Conservation (phyloP, 1,140 invertebrate genomes). For the Lasioglossum albipes region DNA sequence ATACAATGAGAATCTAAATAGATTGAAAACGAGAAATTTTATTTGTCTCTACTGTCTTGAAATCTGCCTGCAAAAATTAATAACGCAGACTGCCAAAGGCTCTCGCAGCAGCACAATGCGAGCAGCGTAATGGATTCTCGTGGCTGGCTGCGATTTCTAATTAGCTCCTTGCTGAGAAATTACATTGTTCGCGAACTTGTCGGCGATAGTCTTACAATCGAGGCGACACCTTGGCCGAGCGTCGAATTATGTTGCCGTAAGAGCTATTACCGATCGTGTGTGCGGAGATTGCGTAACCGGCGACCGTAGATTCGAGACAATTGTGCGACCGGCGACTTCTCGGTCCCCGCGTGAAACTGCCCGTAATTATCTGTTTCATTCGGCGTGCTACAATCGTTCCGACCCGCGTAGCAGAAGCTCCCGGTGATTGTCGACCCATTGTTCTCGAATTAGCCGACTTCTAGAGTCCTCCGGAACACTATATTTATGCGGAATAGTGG, state of each 20-base stretch:
- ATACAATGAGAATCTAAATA: no score
- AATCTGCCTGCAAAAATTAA: no score
- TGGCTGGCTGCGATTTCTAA: neutral
- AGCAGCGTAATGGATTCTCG: neutral
- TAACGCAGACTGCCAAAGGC: no score
- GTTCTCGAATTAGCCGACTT: no score
- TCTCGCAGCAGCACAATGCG: neutral
- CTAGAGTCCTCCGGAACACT: no score
- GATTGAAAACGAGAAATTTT: no score
- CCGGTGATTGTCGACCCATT: no score
- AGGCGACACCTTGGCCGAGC: no score
- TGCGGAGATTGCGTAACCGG: neutral
- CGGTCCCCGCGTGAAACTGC: neutral
- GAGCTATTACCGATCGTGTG: conserved; percentile 5
- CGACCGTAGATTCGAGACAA: neutral
- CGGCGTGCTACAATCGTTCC: neutral
- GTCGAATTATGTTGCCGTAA: neutral
- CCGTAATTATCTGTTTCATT: neutral
- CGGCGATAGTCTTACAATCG: neutral
- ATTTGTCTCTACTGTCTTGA: no score
- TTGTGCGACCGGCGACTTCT: neutral
- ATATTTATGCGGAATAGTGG: no score
- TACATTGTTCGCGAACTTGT: neutral
- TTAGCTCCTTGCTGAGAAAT: neutral
- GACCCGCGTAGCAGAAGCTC: neutral